Evolutionary conservation across 1,140 invertebrate species (phyloP).

Genomic region (Drosophila navojoa): DNA sequence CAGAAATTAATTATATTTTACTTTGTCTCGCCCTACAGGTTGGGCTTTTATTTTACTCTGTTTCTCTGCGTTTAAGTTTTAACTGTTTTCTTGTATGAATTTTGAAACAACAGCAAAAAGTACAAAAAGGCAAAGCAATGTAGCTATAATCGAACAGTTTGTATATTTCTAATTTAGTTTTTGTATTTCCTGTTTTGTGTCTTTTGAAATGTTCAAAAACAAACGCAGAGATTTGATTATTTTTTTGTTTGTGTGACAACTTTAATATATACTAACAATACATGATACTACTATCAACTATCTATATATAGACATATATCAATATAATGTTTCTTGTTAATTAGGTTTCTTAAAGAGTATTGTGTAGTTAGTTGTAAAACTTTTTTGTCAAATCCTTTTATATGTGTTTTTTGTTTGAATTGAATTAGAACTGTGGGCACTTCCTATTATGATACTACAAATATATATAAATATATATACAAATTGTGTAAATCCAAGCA

Average conservation of each 20-base stretch:
- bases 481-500: constrained; percentile 6
- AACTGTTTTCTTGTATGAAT: constrained; percentile 11
- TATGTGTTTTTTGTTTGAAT: constrained; percentile 34
- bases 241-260: constrained; percentile 49
- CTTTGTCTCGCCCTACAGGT: too few species aligned
- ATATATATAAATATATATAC: constrained; percentile 2
- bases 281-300: constrained; percentile 34
- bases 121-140: constrained; percentile 75
- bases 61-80: constrained; percentile 34
- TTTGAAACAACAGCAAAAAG: constrained; percentile 18
- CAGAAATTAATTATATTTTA: too few species aligned
- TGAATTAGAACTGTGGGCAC: constrained; percentile 18
- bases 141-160: constrained; percentile 62
- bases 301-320: constrained; percentile 39
- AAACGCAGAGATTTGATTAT: constrained; percentile 42
- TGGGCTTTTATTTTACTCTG: constrained; percentile 1
- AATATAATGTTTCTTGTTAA: constrained; percentile 64
- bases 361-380: constrained; percentile 69
- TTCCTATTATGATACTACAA: constrained; percentile 33
- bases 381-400: constrained; percentile 31
- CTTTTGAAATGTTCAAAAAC: constrained; percentile 22
- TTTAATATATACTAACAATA: constrained; percentile 20
- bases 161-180: constrained; percentile 35
- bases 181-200: constrained; percentile 3
- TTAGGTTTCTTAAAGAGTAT: constrained; percentile 75